Percentiles rank a stretch among this genome's conserved stretches.
Conservation (phyloP, 2,113 vertebrate species). For the Anarrhichthys ocellatus region DNA sequence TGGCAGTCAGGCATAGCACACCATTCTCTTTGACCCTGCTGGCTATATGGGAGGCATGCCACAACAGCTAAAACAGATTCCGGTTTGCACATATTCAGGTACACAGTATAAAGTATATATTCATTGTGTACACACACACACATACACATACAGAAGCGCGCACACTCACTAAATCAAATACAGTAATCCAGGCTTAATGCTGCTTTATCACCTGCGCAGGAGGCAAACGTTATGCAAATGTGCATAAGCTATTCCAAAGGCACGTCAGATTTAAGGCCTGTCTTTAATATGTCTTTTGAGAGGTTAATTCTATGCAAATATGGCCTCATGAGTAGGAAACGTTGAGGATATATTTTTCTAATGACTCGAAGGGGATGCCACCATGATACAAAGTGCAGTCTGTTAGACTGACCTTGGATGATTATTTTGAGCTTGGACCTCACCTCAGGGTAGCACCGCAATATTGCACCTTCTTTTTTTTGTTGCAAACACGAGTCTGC, state of each 20-base stretch:
- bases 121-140: neutral
- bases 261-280: conserved; percentile 47
- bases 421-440: conserved; percentile 18
- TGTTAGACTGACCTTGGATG: conserved; percentile 37
- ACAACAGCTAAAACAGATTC: conserved; percentile 36
- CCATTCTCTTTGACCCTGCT: conserved; percentile 50
- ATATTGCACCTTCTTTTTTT: neutral
- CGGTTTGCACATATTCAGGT: conserved; percentile 48
- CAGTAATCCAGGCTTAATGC: conserved; percentile 57
- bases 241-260: conserved; percentile 35
- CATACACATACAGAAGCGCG: too few species aligned
- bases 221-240: conserved; percentile 60
- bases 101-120: conserved; percentile 27
- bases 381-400: conserved; percentile 20
- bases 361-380: conserved; percentile 24
- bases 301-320: conserved; percentile 63
- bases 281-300: conserved; percentile 48
- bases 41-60: conserved; percentile 50
- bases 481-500: neutral
- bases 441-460: neutral
- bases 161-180: conserved; percentile 43
- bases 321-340: conserved; percentile 4
- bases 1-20: conserved; percentile 58
- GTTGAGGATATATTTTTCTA: conserved; percentile 25
- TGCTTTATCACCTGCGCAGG: conserved; percentile 56